Evolutionary conservation across 2,797 vertebrate genomes (phyloP).

Genomic region (Cyprinella venusta): DNA sequence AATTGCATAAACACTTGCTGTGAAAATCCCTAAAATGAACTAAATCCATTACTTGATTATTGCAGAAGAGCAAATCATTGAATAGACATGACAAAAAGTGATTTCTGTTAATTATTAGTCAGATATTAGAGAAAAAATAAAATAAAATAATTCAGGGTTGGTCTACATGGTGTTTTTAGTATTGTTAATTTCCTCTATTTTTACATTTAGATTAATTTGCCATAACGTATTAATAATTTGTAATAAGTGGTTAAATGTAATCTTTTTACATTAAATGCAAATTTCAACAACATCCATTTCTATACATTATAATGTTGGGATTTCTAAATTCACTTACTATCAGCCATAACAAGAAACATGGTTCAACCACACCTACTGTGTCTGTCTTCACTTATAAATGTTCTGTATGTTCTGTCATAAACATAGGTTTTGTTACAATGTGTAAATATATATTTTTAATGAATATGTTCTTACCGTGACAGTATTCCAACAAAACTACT

Average conservation of each 20-base stretch:
- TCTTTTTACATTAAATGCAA: neutral
- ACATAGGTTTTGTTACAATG: neutral
- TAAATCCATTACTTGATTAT: neutral
- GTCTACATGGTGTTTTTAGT: neutral
- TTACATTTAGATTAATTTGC: neutral
- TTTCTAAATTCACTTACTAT: neutral
- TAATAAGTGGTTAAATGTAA: neutral
- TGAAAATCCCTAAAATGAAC: neutral
- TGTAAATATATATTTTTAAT: neutral
- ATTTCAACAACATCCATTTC: neutral
- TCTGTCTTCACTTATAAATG: neutral
- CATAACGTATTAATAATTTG: neutral
- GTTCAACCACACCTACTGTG: neutral
- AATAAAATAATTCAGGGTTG: neutral
- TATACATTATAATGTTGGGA: neutral
- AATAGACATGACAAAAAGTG: neutral
- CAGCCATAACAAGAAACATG: neutral
- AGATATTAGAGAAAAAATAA: neutral
- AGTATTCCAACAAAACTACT: constrained; percentile 86
- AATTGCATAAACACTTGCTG: neutral
- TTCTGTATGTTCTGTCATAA: neutral
- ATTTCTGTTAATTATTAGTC: neutral
- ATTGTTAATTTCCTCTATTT: no score
- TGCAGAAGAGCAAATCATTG: neutral
- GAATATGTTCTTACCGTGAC: constrained; percentile 78